These are phyloP conservation scores for Nerophis lumbriciformis DNA, from an alignment of 2,113 vertebrate species.

Conservation along the genomic window DNA sequence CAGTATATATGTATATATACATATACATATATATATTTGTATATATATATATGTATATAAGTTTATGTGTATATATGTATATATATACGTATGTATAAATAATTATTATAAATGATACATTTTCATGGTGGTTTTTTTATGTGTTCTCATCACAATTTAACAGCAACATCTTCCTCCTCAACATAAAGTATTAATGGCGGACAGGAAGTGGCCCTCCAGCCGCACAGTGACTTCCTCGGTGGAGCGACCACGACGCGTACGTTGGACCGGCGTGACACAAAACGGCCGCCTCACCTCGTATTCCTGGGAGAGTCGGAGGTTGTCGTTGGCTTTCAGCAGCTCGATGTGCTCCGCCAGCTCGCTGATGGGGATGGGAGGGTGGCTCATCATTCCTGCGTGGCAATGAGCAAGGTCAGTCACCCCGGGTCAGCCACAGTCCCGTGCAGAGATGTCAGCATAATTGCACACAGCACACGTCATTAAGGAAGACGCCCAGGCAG, in stretches of 20 bases:
- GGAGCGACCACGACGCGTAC: slow-evolving; percentile 11
- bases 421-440: slow-evolving; percentile 20
- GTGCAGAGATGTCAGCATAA: slow-evolving; percentile 39
- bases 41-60: too few relatives aligned
- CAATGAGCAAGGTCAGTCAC: slow-evolving; percentile 17
- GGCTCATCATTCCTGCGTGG: slow-evolving; percentile 83
- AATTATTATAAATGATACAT: too few relatives aligned
- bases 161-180: too few relatives aligned
- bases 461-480: slow-evolving; percentile 48
- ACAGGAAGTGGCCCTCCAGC: too few relatives aligned
- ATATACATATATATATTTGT: too few relatives aligned
- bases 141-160: too few relatives aligned
- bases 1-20: too few relatives aligned
- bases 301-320: slow-evolving; percentile 95
- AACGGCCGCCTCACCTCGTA: slow-evolving; percentile 81
- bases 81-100: too few relatives aligned
- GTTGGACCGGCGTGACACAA: slow-evolving; percentile 13
- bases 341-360: slow-evolving; percentile 96
- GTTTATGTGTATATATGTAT: too few relatives aligned
- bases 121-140: too few relatives aligned
- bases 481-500: slow-evolving; percentile 44
- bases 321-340: slow-evolving; percentile 94
- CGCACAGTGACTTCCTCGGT: neutral
- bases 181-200: too few relatives aligned
- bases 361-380: slow-evolving; percentile 87